These are phyloP conservation scores for Ylistrum balloti DNA, from an alignment of 1,140 invertebrate genomes.

Conservation along the genomic window DNA sequence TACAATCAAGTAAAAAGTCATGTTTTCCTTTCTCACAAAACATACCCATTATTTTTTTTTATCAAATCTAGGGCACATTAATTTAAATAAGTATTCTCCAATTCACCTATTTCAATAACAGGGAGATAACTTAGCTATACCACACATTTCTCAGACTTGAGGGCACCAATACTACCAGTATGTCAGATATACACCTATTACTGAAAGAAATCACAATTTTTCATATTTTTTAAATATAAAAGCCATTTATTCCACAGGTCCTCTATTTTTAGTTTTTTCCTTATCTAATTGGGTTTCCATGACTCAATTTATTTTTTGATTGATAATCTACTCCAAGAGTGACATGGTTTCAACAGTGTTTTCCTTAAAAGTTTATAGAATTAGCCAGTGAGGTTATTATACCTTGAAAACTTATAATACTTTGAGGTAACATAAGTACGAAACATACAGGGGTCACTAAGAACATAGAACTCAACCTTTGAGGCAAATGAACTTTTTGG, in stretches of 20 bases:
- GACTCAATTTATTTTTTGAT: background rate
- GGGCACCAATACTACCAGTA: background rate
- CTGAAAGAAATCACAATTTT: background rate
- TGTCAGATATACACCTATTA: background rate
- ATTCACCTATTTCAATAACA: background rate
- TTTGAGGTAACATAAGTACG: too few species aligned
- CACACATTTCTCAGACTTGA: background rate
- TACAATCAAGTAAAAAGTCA: background rate
- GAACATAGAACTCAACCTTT: too few species aligned
- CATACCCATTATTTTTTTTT: background rate
- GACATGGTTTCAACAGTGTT: background rate
- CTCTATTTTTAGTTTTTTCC: background rate
- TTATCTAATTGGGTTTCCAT: background rate
- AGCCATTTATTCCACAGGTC: background rate
- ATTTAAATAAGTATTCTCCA: conserved; percentile 22
- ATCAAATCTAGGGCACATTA: conserved; percentile 14
- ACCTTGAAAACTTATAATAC: too few species aligned
- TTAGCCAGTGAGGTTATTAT: too few species aligned
- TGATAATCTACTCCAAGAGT: background rate
- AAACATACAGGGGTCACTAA: too few species aligned
- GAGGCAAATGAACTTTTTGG: too few species aligned
- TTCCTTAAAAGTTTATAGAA: too few species aligned
- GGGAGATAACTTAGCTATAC: background rate
- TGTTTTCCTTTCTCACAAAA: background rate
- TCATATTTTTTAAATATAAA: background rate